phyloP scores from a whole-genome alignment of 1,140 invertebrate genomes.

The Megalopta genalis region DNA sequence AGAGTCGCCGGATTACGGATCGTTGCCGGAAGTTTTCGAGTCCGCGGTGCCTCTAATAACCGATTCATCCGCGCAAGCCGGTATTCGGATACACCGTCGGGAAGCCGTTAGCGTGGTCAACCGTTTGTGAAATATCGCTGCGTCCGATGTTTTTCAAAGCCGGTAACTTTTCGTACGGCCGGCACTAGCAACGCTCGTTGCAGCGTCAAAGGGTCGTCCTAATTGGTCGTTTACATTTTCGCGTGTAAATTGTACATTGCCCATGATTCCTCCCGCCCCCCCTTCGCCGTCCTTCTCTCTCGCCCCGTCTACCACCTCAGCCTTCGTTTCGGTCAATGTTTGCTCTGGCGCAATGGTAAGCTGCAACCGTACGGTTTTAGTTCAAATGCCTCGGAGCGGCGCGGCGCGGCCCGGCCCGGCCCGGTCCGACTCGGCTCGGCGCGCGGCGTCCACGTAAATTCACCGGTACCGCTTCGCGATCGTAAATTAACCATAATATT shows the following conservation, averaged over 20 bases:
- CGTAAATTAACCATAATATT: conserved; percentile 47
- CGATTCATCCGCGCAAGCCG: no score
- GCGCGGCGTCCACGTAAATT: conserved; percentile 30
- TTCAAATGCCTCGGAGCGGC: conserved; percentile 18
- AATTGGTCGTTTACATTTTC: conserved; percentile 64
- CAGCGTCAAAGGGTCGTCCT: conserved; percentile 53
- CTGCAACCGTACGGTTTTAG: neutral
- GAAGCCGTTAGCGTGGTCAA: neutral
- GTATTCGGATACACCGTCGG: no score
- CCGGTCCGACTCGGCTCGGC: no score
- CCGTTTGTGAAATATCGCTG: conserved; percentile 51
- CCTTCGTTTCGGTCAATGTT: conserved; percentile 52
- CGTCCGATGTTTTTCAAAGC: conserved; percentile 50
- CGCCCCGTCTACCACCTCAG: neutral
- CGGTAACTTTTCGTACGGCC: neutral
- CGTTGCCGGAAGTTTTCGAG: no score
- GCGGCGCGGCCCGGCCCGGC: no score
- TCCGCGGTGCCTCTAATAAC: no score
- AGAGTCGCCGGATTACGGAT: no score
- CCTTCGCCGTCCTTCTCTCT: neutral
- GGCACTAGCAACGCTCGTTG: conserved; percentile 18
- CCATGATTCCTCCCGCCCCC: conserved; percentile 6
- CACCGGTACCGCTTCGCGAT: neutral
- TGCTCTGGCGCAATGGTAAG: conserved; percentile 18
- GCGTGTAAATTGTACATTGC: conserved; percentile 53